phyloP scores from a whole-genome alignment of 2,113 vertebrate genomes.

The Fulmarus glacialis region DNA sequence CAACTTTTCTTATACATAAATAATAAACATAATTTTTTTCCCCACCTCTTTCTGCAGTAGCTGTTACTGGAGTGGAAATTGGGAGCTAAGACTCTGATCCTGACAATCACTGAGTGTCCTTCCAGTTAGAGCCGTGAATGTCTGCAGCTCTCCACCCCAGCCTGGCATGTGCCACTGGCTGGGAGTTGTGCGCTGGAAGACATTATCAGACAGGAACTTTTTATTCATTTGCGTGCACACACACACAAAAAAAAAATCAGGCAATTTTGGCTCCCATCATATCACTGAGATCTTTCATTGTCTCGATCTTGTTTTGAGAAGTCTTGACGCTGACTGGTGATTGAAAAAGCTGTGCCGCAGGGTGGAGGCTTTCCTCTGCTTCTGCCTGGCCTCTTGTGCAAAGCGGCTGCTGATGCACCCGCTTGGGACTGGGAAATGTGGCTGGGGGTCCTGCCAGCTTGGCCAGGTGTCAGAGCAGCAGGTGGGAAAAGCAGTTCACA shows the following conservation, averaged over 20 bases:
- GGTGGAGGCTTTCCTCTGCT: slow-evolving; percentile 50
- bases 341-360: slow-evolving; percentile 18
- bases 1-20: not conserved
- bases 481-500: not conserved
- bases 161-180: slow-evolving; percentile 47
- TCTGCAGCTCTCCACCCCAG: slow-evolving; percentile 40
- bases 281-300: slow-evolving; percentile 59
- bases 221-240: not conserved
- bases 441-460: not conserved
- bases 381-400: not conserved
- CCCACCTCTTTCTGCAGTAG: not conserved
- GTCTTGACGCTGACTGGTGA: not conserved
- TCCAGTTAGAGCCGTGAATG: not conserved
- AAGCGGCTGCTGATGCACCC: not conserved
- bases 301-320: slow-evolving; percentile 34
- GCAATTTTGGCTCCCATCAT: slow-evolving; percentile 4
- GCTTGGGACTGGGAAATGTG: not conserved
- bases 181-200: not conserved
- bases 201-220: slow-evolving; percentile 49
- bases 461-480: not conserved
- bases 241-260: not conserved
- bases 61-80: not conserved
- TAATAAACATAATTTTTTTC: not conserved
- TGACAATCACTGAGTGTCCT: not conserved
- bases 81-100: not conserved